These are phyloP conservation scores for Sialia sialis DNA, from an alignment of 2,113 vertebrate species.

Conservation along the genomic window DNA sequence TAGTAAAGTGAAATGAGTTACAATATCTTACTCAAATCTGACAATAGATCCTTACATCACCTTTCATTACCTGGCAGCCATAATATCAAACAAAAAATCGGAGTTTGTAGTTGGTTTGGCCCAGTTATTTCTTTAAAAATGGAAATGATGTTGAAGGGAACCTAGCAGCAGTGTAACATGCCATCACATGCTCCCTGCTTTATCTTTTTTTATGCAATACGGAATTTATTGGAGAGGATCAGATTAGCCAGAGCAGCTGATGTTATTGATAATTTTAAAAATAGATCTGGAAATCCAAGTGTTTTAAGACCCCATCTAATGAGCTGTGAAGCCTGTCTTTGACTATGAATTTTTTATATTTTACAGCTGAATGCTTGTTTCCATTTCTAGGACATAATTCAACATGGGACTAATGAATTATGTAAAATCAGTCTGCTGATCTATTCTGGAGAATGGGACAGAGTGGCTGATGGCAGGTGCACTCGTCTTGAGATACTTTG, in stretches of 20 bases:
- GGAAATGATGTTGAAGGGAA: background rate
- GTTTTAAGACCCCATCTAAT: background rate
- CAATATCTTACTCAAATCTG: background rate
- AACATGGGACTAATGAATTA: conserved; percentile 68
- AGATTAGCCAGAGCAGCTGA: background rate
- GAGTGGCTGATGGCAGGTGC: background rate
- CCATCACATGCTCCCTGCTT: background rate
- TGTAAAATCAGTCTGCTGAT: conserved; percentile 60
- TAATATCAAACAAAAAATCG: background rate
- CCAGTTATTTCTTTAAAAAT: background rate
- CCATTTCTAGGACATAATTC: conserved; percentile 62
- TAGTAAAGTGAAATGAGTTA: background rate
- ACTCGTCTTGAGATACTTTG: background rate
- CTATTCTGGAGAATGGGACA: conserved; percentile 1
- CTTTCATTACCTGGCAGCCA: background rate
- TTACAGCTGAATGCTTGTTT: conserved; percentile 55
- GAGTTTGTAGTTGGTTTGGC: background rate
- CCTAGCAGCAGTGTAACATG: background rate
- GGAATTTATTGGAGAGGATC: background rate
- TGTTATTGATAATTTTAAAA: background rate
- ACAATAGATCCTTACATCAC: background rate
- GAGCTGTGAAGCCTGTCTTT: background rate
- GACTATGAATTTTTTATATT: conserved; percentile 64
- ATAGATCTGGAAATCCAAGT: background rate
- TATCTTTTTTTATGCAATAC: background rate